Evolutionary conservation across 1,140 invertebrate genomes (phyloP).

Genomic region (Lanistes nyassanus): DNA sequence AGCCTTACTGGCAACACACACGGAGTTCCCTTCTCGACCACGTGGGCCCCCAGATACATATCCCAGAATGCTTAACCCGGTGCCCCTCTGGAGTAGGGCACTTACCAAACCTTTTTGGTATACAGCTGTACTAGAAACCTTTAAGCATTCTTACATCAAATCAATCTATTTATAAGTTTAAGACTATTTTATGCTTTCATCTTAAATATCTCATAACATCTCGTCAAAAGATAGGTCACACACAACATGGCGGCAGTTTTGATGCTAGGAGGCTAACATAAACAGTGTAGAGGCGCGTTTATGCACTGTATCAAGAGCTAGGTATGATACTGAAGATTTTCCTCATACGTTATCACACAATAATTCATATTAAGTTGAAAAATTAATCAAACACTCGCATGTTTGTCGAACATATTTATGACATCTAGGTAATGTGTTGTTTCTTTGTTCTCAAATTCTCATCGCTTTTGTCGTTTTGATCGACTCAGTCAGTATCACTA

Average conservation of each 20-base stretch:
- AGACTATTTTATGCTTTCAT: neutral
- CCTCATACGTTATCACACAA: neutral
- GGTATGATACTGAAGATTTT: neutral
- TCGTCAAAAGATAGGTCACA: neutral
- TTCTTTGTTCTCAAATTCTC: conserved; percentile 5
- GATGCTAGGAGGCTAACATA: neutral
- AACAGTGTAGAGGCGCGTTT: no score
- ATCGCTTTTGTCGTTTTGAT: no score
- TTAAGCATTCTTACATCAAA: neutral
- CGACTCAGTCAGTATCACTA: no score
- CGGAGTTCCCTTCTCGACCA: neutral
- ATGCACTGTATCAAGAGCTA: neutral
- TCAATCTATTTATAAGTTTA: neutral
- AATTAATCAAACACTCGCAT: neutral
- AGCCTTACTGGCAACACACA: neutral
- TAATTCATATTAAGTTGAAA: neutral
- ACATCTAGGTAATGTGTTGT: neutral
- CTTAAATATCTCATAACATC: neutral
- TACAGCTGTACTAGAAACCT: neutral
- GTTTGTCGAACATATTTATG: neutral
- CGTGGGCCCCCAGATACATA: conserved; percentile 2
- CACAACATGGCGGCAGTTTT: conserved; percentile 21
- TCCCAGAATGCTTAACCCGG: conserved; percentile 14
- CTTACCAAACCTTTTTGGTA: no score
- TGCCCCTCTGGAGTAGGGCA: no score